Conservation (phyloP, 2,113 vertebrate genomes). For the Cinclus cinclus region DNA sequence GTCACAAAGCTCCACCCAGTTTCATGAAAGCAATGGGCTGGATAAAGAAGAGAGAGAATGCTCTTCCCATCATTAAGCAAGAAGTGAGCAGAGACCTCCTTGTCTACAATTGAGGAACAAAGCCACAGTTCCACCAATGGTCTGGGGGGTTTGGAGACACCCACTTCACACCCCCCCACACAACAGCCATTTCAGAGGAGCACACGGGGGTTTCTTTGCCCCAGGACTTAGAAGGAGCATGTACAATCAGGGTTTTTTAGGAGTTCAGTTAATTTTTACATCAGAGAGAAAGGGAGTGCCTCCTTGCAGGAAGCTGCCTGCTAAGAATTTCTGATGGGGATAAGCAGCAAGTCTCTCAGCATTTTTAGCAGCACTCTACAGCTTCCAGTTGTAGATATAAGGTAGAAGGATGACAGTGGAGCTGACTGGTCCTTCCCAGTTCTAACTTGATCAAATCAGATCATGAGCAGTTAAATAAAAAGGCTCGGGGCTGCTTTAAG, state of each 20-base stretch:
- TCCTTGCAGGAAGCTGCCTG: neutral
- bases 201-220: neutral
- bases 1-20: neutral
- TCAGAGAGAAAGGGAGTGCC: neutral
- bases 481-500: neutral
- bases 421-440: neutral
- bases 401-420: neutral
- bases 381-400: neutral
- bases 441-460: neutral
- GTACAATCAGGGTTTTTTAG: neutral
- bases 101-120: accelerated
- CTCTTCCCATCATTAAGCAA: neutral
- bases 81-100: neutral
- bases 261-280: neutral
- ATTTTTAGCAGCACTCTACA: neutral
- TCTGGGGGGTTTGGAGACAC: neutral
- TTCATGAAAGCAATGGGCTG: neutral
- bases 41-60: neutral
- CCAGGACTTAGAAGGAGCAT: neutral
- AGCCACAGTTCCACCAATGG: neutral
- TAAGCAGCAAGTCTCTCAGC: neutral
- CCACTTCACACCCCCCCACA: neutral
- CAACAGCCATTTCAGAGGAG: neutral
- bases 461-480: neutral
- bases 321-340: neutral